Percentiles rank a stretch among this genome's conserved stretches.
These are phyloP conservation scores for Sciaenops ocellatus DNA, from an alignment of 2,797 vertebrate genomes.

Conservation along the genomic window DNA sequence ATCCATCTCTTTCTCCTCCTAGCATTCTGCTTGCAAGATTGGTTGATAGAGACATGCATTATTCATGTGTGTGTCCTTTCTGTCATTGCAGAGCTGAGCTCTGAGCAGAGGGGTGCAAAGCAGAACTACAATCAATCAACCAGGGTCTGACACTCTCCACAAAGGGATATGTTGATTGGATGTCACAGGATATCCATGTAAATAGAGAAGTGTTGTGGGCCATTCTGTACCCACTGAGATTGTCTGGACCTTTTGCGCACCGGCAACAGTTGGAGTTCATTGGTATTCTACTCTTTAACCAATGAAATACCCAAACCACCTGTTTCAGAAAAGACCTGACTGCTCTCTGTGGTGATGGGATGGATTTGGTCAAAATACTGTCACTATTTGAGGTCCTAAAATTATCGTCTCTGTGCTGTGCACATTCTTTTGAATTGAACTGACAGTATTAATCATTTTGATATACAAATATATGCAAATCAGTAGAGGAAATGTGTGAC, in stretches of 20 bases:
- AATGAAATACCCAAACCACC: constrained; percentile 41
- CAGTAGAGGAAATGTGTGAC: neutral
- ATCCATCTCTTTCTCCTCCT: constrained; percentile 44
- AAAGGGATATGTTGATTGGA: constrained; percentile 77
- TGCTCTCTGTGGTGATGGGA: constrained; percentile 14
- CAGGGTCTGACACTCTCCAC: constrained; percentile 80
- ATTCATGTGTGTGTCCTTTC: constrained; percentile 79
- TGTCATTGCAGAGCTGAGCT: constrained; percentile 76
- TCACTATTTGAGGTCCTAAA: neutral
- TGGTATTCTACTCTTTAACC: constrained; percentile 36
- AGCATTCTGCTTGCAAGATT: constrained; percentile 66
- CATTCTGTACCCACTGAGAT: constrained; percentile 37
- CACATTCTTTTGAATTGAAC: neutral
- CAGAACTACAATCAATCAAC: constrained; percentile 79
- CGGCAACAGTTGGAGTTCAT: constrained; percentile 41
- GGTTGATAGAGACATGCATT: constrained; percentile 79
- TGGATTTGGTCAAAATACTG: constrained; percentile 2
- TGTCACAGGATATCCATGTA: constrained; percentile 63
- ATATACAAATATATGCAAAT: constrained; percentile 5
- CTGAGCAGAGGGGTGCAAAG: constrained; percentile 68
- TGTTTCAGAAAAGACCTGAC: constrained; percentile 33
- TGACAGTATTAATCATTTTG: neutral
- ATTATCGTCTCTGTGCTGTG: neutral
- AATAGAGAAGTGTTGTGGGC: constrained; percentile 46
- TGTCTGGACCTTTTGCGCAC: constrained; percentile 37